Conservation (phyloP, 2,113 vertebrate genomes). For the Pseudopipra pipra region DNA sequence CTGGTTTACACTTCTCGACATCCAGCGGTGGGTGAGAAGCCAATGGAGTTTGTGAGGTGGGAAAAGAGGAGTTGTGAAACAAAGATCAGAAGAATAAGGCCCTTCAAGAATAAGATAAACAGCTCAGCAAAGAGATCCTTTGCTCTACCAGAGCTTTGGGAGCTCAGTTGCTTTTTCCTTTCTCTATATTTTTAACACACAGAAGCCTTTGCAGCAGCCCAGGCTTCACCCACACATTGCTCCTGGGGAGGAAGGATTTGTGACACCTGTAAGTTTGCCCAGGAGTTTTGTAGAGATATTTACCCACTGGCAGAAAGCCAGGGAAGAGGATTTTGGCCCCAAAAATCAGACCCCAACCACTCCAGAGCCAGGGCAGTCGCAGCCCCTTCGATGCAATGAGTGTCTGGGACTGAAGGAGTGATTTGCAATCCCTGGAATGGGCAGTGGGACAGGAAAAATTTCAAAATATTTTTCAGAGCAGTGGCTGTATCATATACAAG, state of each 20-base stretch:
- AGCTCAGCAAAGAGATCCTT: neutral
- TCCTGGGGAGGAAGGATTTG: neutral
- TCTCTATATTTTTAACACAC: neutral
- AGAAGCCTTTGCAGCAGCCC: neutral
- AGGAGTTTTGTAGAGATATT: neutral
- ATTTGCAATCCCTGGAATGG: neutral
- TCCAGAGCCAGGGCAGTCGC: neutral
- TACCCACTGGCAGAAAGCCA: neutral
- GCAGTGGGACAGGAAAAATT: neutral
- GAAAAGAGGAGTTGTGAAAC: neutral
- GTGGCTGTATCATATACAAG: neutral
- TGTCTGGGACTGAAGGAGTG: neutral
- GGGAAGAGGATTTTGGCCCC: neutral
- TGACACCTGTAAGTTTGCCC: neutral
- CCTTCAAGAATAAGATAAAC: neutral
- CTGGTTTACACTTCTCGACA: neutral
- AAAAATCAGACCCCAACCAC: neutral
- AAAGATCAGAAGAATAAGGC: neutral
- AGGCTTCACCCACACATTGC: neutral
- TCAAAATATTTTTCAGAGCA: neutral
- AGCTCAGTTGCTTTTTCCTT: neutral
- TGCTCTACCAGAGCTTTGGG: neutral
- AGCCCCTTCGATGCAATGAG: neutral
- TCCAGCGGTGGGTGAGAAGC: neutral
- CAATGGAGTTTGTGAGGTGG: neutral